Conservation (phyloP, 2,113 vertebrate species). For the Rousettus leschenaultii region DNA sequence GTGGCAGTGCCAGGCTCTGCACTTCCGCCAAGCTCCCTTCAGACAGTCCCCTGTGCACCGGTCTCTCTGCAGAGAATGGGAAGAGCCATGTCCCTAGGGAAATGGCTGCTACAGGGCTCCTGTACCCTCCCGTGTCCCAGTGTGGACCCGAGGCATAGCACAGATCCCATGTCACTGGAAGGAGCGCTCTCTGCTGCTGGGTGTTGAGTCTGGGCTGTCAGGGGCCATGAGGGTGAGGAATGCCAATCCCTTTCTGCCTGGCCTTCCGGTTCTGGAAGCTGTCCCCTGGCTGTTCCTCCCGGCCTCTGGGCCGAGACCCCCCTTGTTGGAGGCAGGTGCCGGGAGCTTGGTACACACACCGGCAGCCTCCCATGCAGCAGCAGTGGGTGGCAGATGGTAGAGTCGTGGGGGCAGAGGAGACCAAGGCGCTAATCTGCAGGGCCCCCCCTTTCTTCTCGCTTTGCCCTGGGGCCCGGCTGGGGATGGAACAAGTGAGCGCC, state of each 20-base stretch:
- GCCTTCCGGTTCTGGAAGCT: not conserved
- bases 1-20: not conserved
- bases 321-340: not conserved
- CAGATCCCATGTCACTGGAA: not conserved
- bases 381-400: slow-evolving; percentile 40
- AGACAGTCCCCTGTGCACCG: not conserved
- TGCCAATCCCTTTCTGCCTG: not conserved
- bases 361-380: not conserved
- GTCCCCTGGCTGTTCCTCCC: not conserved
- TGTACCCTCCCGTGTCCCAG: not conserved
- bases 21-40: not conserved
- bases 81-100: not conserved
- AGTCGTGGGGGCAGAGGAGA: not conserved
- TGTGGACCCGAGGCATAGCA: not conserved
- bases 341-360: not conserved
- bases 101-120: not conserved
- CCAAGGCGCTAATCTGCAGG: not conserved
- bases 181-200: not conserved
- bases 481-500: not conserved
- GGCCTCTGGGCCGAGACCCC: not conserved
- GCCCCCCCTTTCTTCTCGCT: slow-evolving; percentile 4
- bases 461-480: not conserved
- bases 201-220: not conserved
- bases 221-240: not conserved
- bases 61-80: not conserved